A percentile compares a stretch with the other conserved stretches of the same genome.
Conservation (phyloP, 2,888 invertebrate genomes). For the Anodontia alba region DNA sequence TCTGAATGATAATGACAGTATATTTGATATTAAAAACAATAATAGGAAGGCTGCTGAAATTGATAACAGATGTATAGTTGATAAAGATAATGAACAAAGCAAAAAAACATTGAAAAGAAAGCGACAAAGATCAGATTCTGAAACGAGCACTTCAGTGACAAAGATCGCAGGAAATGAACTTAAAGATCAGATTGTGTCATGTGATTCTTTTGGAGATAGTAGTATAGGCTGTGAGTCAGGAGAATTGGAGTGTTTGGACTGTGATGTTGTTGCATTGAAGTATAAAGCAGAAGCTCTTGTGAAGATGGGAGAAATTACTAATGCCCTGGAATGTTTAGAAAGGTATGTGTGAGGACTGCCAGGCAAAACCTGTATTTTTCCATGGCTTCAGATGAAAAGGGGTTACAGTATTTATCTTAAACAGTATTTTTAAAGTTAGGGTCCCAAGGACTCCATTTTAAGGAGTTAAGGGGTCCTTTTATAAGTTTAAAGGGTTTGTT, state of each 20-base stretch:
- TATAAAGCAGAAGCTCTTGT: slow-evolving; percentile 63
- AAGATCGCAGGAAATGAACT: background rate
- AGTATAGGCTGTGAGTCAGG: background rate
- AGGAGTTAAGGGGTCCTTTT: too few relatives aligned
- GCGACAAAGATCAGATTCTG: background rate
- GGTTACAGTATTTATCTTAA: background rate
- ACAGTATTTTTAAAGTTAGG: too few relatives aligned
- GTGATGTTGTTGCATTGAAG: slow-evolving; percentile 50
- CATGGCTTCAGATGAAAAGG: too few relatives aligned
- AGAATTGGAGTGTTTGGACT: background rate
- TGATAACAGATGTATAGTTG: background rate
- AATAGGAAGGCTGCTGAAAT: background rate
- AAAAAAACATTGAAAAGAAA: background rate
- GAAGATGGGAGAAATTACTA: slow-evolving; percentile 52
- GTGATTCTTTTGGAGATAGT: background rate
- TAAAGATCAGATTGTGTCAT: background rate
- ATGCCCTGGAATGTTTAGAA: slow-evolving; percentile 54
- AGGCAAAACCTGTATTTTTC: background rate
- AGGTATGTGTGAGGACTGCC: slow-evolving; percentile 39
- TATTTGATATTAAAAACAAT: background rate
- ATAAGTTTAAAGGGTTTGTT: too few relatives aligned
- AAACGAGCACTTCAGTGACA: background rate
- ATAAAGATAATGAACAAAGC: background rate
- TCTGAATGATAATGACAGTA: background rate
- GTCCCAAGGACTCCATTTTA: too few relatives aligned